Conservation (phyloP, 1,140 invertebrate species). For the Pogonomyrmex barbatus region DNA sequence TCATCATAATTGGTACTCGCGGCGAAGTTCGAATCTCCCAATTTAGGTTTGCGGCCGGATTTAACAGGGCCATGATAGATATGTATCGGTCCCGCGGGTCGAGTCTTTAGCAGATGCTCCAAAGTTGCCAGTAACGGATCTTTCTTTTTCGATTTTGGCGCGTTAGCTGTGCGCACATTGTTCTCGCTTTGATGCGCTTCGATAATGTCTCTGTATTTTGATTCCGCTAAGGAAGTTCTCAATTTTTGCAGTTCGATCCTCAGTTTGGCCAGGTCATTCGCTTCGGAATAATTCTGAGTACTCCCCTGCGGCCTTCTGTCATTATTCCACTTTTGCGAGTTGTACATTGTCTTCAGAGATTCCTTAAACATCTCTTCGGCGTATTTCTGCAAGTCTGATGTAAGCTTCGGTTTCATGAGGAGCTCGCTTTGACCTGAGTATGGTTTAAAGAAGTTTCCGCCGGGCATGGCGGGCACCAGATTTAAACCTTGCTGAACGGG, state of each 20-base stretch:
- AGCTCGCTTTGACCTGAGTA: slow-evolving; percentile 73
- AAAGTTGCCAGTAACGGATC: slow-evolving; percentile 77
- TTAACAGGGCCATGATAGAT: slow-evolving; percentile 63
- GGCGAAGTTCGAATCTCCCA: slow-evolving; percentile 36
- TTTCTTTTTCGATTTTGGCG: slow-evolving; percentile 68
- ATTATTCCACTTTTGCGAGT: slow-evolving; percentile 84
- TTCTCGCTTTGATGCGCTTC: slow-evolving; percentile 83
- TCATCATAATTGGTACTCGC: slow-evolving; percentile 60
- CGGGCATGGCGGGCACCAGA: slow-evolving; percentile 80
- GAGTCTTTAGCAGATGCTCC: slow-evolving; percentile 80
- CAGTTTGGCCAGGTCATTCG: slow-evolving; percentile 77
- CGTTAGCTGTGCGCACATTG: slow-evolving; percentile 77
- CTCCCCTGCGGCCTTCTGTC: slow-evolving; percentile 74
- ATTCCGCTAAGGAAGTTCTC: slow-evolving; percentile 69
- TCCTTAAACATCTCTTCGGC: slow-evolving; percentile 85
- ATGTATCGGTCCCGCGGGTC: slow-evolving; percentile 66
- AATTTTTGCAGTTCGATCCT: slow-evolving; percentile 80
- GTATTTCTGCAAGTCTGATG: slow-evolving; percentile 81
- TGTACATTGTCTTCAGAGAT: slow-evolving; percentile 84
- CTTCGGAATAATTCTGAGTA: slow-evolving; percentile 73
- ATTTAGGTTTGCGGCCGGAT: slow-evolving; percentile 54
- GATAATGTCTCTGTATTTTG: slow-evolving; percentile 77
- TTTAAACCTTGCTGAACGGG: slow-evolving; percentile 79
- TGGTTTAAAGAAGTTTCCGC: slow-evolving; percentile 83
- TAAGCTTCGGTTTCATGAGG: slow-evolving; percentile 79